Conservation (phyloP, 2,888 invertebrate species). For the Fragum whitleyi region DNA sequence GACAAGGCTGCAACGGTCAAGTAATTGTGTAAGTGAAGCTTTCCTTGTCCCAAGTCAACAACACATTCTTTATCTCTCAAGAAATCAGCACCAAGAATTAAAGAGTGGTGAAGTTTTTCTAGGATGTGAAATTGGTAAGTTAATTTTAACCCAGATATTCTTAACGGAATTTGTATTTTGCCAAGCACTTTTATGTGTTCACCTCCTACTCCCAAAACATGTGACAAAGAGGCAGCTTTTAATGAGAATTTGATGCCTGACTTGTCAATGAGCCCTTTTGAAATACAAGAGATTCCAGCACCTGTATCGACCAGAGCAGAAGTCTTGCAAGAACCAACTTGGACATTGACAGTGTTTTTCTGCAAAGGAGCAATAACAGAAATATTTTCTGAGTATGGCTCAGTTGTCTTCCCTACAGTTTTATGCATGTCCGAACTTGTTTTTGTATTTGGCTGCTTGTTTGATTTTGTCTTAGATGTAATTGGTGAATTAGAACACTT, state of each 20-base stretch:
- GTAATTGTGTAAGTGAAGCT: neutral
- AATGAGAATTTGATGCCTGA: neutral
- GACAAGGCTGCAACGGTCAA: neutral
- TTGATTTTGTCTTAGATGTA: neutral
- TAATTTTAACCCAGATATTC: slow-evolving; percentile 11
- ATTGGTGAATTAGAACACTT: neutral
- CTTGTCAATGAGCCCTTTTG: slow-evolving; percentile 2
- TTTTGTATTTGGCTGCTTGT: neutral
- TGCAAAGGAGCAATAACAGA: slow-evolving; percentile 23
- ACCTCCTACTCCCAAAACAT: slow-evolving; percentile 16
- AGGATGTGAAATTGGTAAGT: slow-evolving; percentile 16
- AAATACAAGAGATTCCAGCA: slow-evolving; percentile 22
- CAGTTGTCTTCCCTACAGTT: neutral
- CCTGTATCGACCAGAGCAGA: slow-evolving; percentile 26
- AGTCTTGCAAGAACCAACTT: neutral
- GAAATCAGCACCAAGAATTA: slow-evolving; percentile 20
- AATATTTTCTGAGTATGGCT: neutral
- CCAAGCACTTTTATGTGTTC: slow-evolving; percentile 24
- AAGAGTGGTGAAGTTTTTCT: slow-evolving; percentile 13
- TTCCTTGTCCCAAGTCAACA: neutral
- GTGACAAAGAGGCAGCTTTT: neutral
- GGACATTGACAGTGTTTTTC: slow-evolving; percentile 21
- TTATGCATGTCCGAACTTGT: no score
- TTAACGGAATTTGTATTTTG: neutral
- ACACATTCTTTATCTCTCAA: slow-evolving; percentile 3